These are phyloP conservation scores for Premnoplex brunnescens DNA, from an alignment of 2,797 vertebrate species.

Conservation along the genomic window DNA sequence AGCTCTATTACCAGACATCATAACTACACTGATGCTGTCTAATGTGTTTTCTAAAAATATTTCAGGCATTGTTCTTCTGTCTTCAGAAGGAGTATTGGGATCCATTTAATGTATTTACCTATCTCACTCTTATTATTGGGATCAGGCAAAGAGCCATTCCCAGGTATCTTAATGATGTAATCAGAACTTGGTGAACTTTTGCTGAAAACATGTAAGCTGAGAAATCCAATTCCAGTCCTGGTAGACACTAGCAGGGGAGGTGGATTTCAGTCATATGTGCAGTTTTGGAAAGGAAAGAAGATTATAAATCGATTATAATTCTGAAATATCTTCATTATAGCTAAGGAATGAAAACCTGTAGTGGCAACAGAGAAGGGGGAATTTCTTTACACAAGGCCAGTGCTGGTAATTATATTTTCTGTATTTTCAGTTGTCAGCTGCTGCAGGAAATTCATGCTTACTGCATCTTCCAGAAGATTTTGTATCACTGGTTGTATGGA, in stretches of 20 bases:
- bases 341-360: not conserved
- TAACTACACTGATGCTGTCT: not conserved
- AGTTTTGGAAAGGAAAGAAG: not conserved
- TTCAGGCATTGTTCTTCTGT: not conserved
- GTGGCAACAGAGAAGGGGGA: not conserved
- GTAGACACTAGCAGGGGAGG: not conserved
- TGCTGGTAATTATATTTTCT: not conserved
- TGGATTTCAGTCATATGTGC: not conserved
- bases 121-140: not conserved
- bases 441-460: not conserved
- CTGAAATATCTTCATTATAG: not conserved
- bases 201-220: not conserved
- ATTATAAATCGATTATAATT: not conserved
- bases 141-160: not conserved
- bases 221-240: not conserved
- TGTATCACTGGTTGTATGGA: not conserved
- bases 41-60: not conserved
- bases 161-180: not conserved
- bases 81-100: not conserved
- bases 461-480: not conserved
- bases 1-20: not conserved
- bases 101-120: not conserved
- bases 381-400: not conserved
- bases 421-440: not conserved
- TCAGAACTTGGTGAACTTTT: not conserved